Evolutionary conservation across 2,797 vertebrate genomes (phyloP).

Genomic region (Gymnocypris eckloni): DNA sequence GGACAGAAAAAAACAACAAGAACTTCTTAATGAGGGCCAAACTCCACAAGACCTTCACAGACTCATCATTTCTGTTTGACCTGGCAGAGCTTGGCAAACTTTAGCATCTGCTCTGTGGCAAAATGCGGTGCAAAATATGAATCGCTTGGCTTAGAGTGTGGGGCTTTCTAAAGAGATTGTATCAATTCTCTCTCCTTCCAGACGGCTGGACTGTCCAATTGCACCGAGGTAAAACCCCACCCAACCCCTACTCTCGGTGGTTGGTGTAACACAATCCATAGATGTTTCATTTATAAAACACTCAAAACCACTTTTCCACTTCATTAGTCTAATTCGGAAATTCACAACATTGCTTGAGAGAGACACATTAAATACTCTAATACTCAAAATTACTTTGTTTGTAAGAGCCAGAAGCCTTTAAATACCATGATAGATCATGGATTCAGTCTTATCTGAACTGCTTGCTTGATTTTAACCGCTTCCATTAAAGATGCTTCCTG

Average conservation of each 20-base stretch:
- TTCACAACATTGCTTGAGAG: background rate
- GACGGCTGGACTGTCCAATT: slow-evolving; percentile 1
- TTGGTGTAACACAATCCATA: background rate
- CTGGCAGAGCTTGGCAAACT: slow-evolving; percentile 14
- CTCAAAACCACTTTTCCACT: slow-evolving; percentile 22
- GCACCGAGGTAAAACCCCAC: background rate
- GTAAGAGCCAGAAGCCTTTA: slow-evolving; percentile 30
- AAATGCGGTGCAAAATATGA: slow-evolving; percentile 39
- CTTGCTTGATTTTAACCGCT: slow-evolving; percentile 60
- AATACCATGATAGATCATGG: slow-evolving; percentile 51
- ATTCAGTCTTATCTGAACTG: slow-evolving; percentile 54
- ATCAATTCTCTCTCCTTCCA: slow-evolving; percentile 33
- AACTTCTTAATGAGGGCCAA: slow-evolving; percentile 23
- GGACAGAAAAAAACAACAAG: slow-evolving; percentile 15
- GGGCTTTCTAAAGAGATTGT: slow-evolving; percentile 38
- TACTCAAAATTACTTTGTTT: background rate
- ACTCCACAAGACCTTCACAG: slow-evolving; percentile 48
- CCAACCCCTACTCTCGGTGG: background rate
- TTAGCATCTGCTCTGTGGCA: slow-evolving; percentile 39
- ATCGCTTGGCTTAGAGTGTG: slow-evolving; percentile 26
- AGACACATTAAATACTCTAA: background rate
- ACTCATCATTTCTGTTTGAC: slow-evolving; percentile 42
- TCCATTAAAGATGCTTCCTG: slow-evolving; percentile 58
- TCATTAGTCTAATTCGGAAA: background rate
- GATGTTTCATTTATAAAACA: slow-evolving; percentile 17